Evolutionary conservation across 2,888 invertebrate species (phyloP), one percentile per base, ranked within the genome.

Genomic region (Aelia acuminata): DNA sequence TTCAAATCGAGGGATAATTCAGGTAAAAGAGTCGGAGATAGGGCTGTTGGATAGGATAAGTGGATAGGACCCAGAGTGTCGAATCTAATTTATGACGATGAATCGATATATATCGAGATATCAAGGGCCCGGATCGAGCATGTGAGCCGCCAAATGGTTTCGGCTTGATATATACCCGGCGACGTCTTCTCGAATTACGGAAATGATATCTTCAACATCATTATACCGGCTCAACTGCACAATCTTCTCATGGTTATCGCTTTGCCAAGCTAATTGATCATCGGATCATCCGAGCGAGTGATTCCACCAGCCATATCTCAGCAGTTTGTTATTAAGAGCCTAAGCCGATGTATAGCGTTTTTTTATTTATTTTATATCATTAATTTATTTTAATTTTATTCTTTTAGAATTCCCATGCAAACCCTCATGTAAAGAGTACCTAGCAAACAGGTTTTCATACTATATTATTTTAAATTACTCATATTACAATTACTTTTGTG

Each of bases 121-220:
- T 80, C 80, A 43, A 80, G 10, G n/a, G 43, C n/a, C 80, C 43
- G 22, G 43, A 80, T 80, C 43, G 80, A 47, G 35, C 80, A 43
- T 47, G 80, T 43, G 43, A 43, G 80, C 80, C 43, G 39, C 80
- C 80, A 43, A 47, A 39, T 47, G 80, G 80, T 80, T 70, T 70
- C 35, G 8, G 80, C 80, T 43, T 80, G 43, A 39, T 39, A 80
- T 80, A 80, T 47, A 47, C 80, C 43, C 13, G n/a, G 80, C 22
- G n/a, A 22, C 47, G 80, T 80, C 80, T 43, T 80, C 39, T 80
- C 80, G 80, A 80, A 47, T 80, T 80, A 80, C 80, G 39, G 43
- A 80, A 80, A 80, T 80, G 80, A 80, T 80, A 80, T 80, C 80
- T 80, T 43, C 63, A 70, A 31, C 63, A 35, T 70, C 63, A 70